Base-by-base conservation (phyloP, 2,797 vertebrate genomes). In the Acanthurus leucopareius region DNA sequence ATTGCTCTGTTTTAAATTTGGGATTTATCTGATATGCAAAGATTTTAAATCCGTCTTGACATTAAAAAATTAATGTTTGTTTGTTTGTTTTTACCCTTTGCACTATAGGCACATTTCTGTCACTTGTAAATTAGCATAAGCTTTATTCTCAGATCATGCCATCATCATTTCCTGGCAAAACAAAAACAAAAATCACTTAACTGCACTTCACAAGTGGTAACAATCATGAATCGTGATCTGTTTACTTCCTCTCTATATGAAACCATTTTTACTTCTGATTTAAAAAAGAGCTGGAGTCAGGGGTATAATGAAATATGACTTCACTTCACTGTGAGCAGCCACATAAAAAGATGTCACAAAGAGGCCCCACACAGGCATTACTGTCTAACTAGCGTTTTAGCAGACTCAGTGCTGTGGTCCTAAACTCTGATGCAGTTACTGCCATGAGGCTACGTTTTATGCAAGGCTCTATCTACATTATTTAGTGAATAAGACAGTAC, bases 371-470 rank as follows among this genome's bases (percentile, higher is more conserved):
- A 56, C 20, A 48, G 16, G 20, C 66, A 60, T 13, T 52, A 53
- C 47, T 75, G 48, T 81, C 10, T 71, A 71, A 54, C 32, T 65
- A 17, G 32, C 58, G 32, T 47, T 65, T 71, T 64, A 72, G 60
- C 3, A 7, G 66, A 65, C 6, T 48, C 16, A 45, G 63, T 65
- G 54, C 38, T 53, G 51, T 20, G 22, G 40, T 38, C 38, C 61
- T 67, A 57, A 78, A 69, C 71, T 80, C 58, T 16, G 19, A 28
- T 79, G 67, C 66, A 84, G 38, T 58, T 17, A 40, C 13, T 51
- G 42, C 19, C 25, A 48, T 38, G 35, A 74, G 54, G 35, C 40
- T 62, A 51, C 45, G 28, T 48, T 22, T 40, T 57, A 13, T 32
- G 70, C 63, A 38, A 32, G 64, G 35, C 61, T 47, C 48, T 42